phyloP scores from a whole-genome alignment of 2,113 vertebrate genomes.

The Lamprologus callipterus region DNA sequence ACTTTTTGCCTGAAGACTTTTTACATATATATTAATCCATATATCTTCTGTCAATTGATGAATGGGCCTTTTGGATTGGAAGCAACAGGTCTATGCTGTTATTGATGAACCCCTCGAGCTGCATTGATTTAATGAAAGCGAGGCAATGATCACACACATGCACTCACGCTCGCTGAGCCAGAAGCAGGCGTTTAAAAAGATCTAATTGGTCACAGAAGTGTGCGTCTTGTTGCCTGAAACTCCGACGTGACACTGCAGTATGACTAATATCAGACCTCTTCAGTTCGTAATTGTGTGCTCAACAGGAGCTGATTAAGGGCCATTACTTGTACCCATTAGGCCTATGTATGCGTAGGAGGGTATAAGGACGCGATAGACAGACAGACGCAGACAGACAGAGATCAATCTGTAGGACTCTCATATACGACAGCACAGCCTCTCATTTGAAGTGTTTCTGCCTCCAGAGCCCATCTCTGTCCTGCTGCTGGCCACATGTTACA shows the following conservation, averaged over 20 bases:
- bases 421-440: neutral
- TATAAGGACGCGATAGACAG: neutral
- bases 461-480: neutral
- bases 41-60: neutral
- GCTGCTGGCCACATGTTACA: neutral
- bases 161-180: neutral
- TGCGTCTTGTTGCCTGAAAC: neutral
- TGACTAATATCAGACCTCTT: conserved; percentile 40
- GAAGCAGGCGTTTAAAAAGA: neutral
- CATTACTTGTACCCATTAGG: conserved; percentile 13
- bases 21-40: neutral
- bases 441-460: neutral
- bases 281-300: conserved; percentile 33
- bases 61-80: neutral
- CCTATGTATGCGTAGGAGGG: neutral
- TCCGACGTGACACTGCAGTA: neutral
- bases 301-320: conserved; percentile 42
- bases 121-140: neutral
- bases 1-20: neutral
- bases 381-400: neutral
- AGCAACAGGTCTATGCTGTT: neutral
- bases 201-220: neutral
- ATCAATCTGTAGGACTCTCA: neutral
- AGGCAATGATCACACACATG: neutral
- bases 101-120: neutral